Base-by-base conservation (phyloP, 2,797 vertebrate genomes). In the Chrysocyon brachyurus region DNA sequence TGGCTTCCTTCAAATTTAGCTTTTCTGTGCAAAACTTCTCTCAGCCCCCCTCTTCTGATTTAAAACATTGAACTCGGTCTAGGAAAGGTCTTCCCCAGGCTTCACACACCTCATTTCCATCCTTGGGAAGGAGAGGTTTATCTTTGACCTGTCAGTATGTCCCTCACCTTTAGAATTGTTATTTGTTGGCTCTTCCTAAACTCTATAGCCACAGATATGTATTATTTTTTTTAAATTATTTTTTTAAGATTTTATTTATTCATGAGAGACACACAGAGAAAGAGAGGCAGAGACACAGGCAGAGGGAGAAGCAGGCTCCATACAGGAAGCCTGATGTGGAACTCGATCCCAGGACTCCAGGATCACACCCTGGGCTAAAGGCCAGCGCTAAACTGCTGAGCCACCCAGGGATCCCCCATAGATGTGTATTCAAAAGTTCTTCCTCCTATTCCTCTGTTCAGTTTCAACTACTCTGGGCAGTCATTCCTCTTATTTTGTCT, bases 1-100 rank as follows among this genome's bases (percentile, higher is more conserved):
- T n/a, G 40, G n/a, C 31, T 83, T 63, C 17, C 24, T 81, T 90
- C 70, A 75, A 56, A 91, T 87, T 94, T 73, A 94, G 75, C 56
- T 89, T 78, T 72, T 52, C 59, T 87, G 26, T 54, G 19, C 49
- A 73, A 93, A 90, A 87, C 49, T 22, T 72, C n/a, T 59, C 17
- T 96, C 79, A 14, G 11, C 1, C 52, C 52, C 6, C 17, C 28
- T 85, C 54, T 3, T 87, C 63, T 86, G 33, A 64, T 33, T 93
- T 75, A 78, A 90, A 79, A 24, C 57, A 93, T 64, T 68, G 72
- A 85, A 61, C 2, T 46, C 87, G 15, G 22, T 85, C 82, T 68
- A 36, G 24, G 26, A 86, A 93, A 72, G 22, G 4, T 56, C 14
- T 52, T 68, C 5, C 56, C 33, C 86, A 8, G 6, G 49, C 49